Percentiles rank a stretch among this genome's conserved stretches.
These are phyloP conservation scores for Catharus bicknelli DNA, from an alignment of 2,113 vertebrate genomes.

Conservation along the genomic window DNA sequence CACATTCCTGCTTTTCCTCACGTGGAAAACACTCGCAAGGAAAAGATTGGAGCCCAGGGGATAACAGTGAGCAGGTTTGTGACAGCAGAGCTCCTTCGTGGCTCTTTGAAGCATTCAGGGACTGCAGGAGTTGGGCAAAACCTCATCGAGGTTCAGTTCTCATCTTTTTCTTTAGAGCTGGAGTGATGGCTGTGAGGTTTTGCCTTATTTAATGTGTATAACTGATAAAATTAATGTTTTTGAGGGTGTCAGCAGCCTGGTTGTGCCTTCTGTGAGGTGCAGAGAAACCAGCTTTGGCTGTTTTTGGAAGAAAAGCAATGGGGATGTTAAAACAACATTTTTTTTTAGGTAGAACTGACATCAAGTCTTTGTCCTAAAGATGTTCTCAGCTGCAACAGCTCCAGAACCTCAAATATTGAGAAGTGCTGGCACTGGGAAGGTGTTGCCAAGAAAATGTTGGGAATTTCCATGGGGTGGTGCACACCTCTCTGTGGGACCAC, in stretches of 20 bases:
- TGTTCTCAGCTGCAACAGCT: background rate
- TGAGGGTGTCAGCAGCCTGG: background rate
- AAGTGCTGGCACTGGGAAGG: background rate
- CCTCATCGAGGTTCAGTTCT: fast-evolving
- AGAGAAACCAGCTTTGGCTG: background rate
- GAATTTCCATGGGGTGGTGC: fast-evolving
- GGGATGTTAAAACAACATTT: background rate
- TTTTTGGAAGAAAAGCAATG: fast-evolving
- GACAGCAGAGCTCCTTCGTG: background rate
- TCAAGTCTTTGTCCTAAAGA: background rate
- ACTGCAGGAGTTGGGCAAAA: background rate
- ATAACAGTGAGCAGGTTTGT: fast-evolving
- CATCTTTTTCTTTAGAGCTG: background rate
- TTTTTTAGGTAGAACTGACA: background rate
- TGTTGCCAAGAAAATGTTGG: fast-evolving
- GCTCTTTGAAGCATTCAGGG: background rate
- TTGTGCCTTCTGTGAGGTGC: background rate
- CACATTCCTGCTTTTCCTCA: background rate
- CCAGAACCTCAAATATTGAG: background rate
- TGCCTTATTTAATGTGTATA: background rate
- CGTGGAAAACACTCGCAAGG: fast-evolving
- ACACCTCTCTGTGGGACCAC: too few relatives aligned
- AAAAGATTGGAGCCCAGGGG: fast-evolving
- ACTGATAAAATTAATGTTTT: background rate
- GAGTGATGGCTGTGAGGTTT: background rate